These are phyloP conservation scores for Amphimedon queenslandica DNA, from an alignment of 37 sponge, comb jelly and placozoan species.

Conservation along the genomic window DNA sequence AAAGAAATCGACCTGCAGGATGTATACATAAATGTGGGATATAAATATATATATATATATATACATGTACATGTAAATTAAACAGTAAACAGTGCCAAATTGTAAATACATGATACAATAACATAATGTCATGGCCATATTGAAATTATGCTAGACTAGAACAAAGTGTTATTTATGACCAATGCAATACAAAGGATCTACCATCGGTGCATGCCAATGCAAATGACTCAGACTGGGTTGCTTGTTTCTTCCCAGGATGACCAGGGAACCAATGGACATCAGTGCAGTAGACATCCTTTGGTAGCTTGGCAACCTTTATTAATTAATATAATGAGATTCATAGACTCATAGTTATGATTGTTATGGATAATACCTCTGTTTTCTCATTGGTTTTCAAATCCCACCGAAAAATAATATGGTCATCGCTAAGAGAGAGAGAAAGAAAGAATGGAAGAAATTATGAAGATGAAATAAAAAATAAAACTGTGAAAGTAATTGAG, in stretches of 20 bases:
- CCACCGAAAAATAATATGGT: constrained; percentile 78
- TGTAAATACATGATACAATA: too few relatives aligned
- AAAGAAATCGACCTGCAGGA: constrained; percentile 67
- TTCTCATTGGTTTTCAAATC: constrained; percentile 49
- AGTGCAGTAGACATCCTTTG: constrained; percentile 69
- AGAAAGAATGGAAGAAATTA: too few relatives aligned
- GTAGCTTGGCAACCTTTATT: constrained; percentile 54
- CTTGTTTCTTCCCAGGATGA: constrained; percentile 18
- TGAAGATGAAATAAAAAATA: too few relatives aligned
- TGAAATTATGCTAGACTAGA: too few relatives aligned
- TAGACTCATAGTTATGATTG: background rate
- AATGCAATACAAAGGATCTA: too few relatives aligned
- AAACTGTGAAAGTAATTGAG: too few relatives aligned
- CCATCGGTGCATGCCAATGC: constrained; percentile 81
- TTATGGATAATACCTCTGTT: constrained; percentile 44
- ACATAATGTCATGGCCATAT: too few relatives aligned
- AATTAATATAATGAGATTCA: background rate
- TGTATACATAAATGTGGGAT: too few relatives aligned
- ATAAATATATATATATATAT: background rate
- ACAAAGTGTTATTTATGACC: too few relatives aligned
- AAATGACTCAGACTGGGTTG: constrained; percentile 58
- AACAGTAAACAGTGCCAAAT: too few relatives aligned
- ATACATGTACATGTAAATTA: too few relatives aligned
- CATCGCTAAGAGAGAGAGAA: constrained; percentile 49
- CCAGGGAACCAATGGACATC: constrained; percentile 79